Percentiles rank a stretch among this genome's conserved stretches.
Evolutionary conservation across 2,888 invertebrate species (phyloP).

Genomic region (Pristionchus arcanus): DNA sequence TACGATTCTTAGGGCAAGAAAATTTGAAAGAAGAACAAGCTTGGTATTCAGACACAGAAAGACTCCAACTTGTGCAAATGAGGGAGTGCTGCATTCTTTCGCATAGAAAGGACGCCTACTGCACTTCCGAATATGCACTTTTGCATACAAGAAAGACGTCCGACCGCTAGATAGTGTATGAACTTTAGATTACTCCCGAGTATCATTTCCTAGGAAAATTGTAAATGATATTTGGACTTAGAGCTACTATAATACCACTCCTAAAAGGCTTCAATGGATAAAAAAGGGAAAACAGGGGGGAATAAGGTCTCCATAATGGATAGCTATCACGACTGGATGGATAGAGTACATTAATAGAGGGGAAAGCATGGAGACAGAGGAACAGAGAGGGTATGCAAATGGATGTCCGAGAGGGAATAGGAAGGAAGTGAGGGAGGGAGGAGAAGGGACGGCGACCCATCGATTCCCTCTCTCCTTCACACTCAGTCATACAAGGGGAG

Average conservation of each 20-base stretch:
- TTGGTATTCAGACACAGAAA: neutral
- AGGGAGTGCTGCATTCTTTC: neutral
- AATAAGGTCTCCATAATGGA: neutral
- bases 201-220: neutral
- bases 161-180: neutral
- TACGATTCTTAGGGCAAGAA: neutral
- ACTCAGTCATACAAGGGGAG: slow-evolving; percentile 42
- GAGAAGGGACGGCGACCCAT: slow-evolving; percentile 51
- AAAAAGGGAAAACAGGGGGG: neutral
- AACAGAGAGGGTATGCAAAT: slow-evolving; percentile 48
- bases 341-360: neutral
- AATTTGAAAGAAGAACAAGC: neutral
- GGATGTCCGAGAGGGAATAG: slow-evolving; percentile 22
- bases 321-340: slow-evolving; percentile 3
- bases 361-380: slow-evolving; percentile 9
- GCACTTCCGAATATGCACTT: neutral
- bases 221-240: neutral
- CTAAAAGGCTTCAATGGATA: neutral
- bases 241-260: neutral
- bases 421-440: slow-evolving; percentile 47
- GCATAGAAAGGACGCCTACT: neutral
- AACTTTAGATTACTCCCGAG: neutral
- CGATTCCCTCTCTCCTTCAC: slow-evolving; percentile 52
- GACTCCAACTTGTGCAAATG: neutral
- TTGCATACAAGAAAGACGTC: neutral